phyloP scores from a whole-genome alignment of 2,888 invertebrate genomes.

The Cryptocheilus praepositus region DNA sequence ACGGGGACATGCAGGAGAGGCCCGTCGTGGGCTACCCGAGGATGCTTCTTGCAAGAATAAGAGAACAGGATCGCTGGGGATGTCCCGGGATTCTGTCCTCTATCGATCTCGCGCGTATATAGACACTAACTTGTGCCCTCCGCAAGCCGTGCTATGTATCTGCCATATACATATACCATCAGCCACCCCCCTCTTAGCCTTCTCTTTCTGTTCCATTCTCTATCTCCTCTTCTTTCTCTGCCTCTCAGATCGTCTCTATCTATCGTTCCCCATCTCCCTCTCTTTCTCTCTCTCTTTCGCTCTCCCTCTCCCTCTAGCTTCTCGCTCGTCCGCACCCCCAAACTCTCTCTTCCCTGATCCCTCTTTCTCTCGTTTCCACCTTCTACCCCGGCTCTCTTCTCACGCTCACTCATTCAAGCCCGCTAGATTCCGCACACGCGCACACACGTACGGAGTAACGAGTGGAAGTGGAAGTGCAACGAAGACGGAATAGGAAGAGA shows the following conservation, averaged over 20 bases:
- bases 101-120: constrained; percentile 72
- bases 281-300: constrained; percentile 32
- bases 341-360: neutral
- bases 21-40: constrained; percentile 61
- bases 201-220: constrained; percentile 18
- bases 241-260: neutral
- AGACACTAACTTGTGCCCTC: constrained; percentile 72
- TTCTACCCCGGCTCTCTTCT: neutral
- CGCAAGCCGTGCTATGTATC: constrained; percentile 68
- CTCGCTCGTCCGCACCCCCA: neutral
- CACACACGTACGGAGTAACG: neutral
- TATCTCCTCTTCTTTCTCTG: constrained; percentile 7
- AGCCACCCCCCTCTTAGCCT: constrained; percentile 16
- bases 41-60: constrained; percentile 74
- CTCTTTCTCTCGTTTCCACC: neutral
- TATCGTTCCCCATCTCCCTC: constrained; percentile 18
- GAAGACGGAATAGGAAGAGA: no score
- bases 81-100: constrained; percentile 74
- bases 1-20: constrained; percentile 52
- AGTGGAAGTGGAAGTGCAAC: neutral
- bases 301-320: constrained; percentile 13
- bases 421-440: neutral
- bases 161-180: constrained; percentile 51
- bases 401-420: constrained; percentile 10
- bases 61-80: constrained; percentile 74